Base-by-base conservation (phyloP, 2,888 invertebrate genomes). In the Auanema sp. region DNA sequence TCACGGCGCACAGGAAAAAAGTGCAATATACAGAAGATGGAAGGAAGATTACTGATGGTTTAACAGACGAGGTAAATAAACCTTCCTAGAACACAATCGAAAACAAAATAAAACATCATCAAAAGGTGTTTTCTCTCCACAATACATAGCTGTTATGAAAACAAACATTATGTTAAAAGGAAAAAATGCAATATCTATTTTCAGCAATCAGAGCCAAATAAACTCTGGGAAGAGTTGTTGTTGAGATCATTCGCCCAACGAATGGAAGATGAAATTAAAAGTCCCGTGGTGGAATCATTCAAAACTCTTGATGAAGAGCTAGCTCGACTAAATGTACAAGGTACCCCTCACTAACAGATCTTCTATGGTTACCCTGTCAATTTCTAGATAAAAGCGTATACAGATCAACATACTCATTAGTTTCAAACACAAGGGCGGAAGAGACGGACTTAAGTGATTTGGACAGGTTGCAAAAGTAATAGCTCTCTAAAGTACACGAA, bases 171-270 rank as follows among this genome's bases (percentile, higher is more conserved):
- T 33, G 33, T 33, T 33, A 33, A 33, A 33, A 5, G 33, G 33
- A 33, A 33, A n/a, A 33, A 33, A 33, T 33, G 33, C 33, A 33
- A 33, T 33, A 33, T 11, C 21, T 18, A 12, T 41, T 63, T 65
- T 16, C 55, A 56, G 65, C 54, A 41, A n/a, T 47, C 12, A 18
- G 51, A 71, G 64, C 76, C 77, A 8, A 77, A 79, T 43, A 76
- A 79, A 56, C 61, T 79, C 33, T 79, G 79, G 79, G 77, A 78
- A 54, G 74, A 78, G 54, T 59, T 79, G 14, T 67, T 79, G 25
- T 67, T 79, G 3, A 67, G 78, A 14, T 73, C 77, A 5, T 79
- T 79, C 53, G 79, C 79, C 10, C 77, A 79, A 55, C 74, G 76
- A 54, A 72, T 79, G 23, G 79, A 79, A 51, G 73, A 76, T 44